A percentile compares a stretch with the other conserved stretches of the same genome.
Conservation (phyloP, 2,888 invertebrate species). For the Amblyjoppa fuscipennis region DNA sequence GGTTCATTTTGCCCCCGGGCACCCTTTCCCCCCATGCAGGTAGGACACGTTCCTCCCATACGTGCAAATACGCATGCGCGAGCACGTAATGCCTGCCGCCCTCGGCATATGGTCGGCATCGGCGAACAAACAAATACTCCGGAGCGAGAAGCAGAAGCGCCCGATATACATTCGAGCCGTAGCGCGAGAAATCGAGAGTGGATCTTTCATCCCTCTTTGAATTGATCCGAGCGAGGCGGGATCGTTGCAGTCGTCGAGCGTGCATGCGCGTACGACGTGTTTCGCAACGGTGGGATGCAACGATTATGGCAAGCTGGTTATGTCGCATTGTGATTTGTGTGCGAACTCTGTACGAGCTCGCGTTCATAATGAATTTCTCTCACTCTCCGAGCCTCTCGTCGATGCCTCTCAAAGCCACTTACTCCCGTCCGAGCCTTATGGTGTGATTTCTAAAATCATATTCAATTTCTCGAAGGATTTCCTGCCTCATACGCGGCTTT, state of each 20-base stretch:
- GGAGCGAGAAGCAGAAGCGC: slow-evolving; percentile 55
- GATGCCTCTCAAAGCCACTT: slow-evolving; percentile 39
- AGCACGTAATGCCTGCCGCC: slow-evolving; percentile 65
- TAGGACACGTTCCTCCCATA: slow-evolving; percentile 3
- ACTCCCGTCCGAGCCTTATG: slow-evolving; percentile 75
- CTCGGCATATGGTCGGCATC: slow-evolving; percentile 79
- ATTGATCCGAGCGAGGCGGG: slow-evolving; percentile 54
- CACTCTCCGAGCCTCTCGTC: slow-evolving; percentile 41
- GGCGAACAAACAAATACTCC: slow-evolving; percentile 78
- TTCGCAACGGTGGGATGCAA: slow-evolving; percentile 1
- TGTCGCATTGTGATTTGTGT: slow-evolving; percentile 23
- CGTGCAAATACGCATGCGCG: slow-evolving; percentile 39
- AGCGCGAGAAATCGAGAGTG: slow-evolving; percentile 44
- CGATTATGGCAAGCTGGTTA: slow-evolving; percentile 12
- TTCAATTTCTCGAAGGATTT: slow-evolving; percentile 76
- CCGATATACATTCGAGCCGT: slow-evolving; percentile 30
- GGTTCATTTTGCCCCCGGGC: background rate
- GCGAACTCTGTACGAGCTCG: background rate
- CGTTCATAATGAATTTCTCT: slow-evolving; percentile 44
- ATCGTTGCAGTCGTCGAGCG: slow-evolving; percentile 55
- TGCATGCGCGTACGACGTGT: background rate
- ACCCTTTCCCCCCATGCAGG: background rate
- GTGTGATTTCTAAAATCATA: slow-evolving; percentile 80
- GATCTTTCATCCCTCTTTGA: slow-evolving; percentile 26
- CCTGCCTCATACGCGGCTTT: background rate